These are phyloP conservation scores for Trypoxylus dichotomus DNA, from an alignment of 1,140 invertebrate genomes.

Conservation along the genomic window DNA sequence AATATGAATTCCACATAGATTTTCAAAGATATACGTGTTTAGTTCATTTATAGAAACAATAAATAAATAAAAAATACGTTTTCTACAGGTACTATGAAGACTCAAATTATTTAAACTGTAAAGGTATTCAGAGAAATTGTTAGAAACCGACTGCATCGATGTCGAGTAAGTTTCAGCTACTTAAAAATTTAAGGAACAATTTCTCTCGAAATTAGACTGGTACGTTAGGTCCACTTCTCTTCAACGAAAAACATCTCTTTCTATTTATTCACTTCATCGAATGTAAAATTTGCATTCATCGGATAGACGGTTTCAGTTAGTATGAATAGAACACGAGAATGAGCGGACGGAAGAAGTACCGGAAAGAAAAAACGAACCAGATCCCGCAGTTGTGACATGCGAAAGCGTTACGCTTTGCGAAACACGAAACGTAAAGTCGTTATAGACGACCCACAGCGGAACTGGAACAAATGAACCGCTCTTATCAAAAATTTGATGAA, in stretches of 20 bases:
- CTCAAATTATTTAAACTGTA: neutral
- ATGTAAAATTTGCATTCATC: neutral
- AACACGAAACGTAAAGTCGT: neutral
- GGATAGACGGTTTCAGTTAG: neutral
- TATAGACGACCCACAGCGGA: constrained; percentile 7
- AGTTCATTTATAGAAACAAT: too few relatives aligned
- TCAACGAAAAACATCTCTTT: neutral
- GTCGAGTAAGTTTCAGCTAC: neutral
- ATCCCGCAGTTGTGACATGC: neutral
- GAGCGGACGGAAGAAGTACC: neutral
- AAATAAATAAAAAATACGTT: neutral
- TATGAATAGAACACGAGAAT: neutral
- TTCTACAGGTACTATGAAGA: neutral
- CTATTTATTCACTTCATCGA: neutral
- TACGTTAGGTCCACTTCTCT: neutral
- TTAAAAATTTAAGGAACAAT: neutral
- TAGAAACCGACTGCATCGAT: neutral
- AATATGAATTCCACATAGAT: too few relatives aligned
- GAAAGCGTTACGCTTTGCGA: constrained; percentile 13
- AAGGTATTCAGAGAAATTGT: neutral
- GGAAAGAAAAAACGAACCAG: neutral
- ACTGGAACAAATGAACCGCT: constrained; percentile 7
- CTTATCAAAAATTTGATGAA: neutral
- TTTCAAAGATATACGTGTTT: too few relatives aligned
- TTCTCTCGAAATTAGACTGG: neutral